phyloP scores from a whole-genome alignment of 2,113 vertebrate species.

The Chionomys nivalis region DNA sequence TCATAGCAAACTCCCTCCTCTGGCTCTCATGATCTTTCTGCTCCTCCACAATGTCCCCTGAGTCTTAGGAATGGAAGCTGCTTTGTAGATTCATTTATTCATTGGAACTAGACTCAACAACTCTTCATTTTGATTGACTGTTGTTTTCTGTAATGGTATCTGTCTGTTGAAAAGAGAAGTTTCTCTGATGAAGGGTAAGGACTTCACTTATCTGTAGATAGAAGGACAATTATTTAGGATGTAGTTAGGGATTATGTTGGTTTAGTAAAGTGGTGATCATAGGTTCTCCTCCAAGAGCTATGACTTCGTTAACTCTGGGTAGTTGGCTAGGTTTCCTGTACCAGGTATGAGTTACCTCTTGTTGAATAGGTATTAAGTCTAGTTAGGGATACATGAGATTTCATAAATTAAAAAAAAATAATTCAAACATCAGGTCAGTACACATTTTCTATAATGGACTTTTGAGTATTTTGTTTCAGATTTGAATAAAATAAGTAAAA shows the following conservation, averaged over 20 bases:
- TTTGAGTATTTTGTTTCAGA: conserved; percentile 6
- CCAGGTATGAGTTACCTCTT: not conserved
- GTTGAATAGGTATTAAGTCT: not conserved
- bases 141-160: not conserved
- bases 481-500: conserved; percentile 9
- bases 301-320: not conserved
- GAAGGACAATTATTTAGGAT: not conserved
- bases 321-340: not conserved
- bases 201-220: not conserved
- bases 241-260: not conserved
- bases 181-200: not conserved
- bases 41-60: not conserved
- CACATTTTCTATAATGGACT: not conserved
- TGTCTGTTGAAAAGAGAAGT: not conserved
- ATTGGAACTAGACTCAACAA: not conserved
- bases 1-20: not conserved
- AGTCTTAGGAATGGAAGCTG: not conserved
- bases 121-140: not conserved
- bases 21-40: not conserved
- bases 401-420: not conserved
- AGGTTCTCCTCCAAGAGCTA: not conserved
- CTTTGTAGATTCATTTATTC: not conserved
- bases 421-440: not conserved
- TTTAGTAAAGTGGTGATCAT: not conserved
- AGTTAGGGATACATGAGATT: not conserved